Evolutionary conservation across 2,888 invertebrate species (phyloP).

Genomic region (Lasioglossum oenotherae): DNA sequence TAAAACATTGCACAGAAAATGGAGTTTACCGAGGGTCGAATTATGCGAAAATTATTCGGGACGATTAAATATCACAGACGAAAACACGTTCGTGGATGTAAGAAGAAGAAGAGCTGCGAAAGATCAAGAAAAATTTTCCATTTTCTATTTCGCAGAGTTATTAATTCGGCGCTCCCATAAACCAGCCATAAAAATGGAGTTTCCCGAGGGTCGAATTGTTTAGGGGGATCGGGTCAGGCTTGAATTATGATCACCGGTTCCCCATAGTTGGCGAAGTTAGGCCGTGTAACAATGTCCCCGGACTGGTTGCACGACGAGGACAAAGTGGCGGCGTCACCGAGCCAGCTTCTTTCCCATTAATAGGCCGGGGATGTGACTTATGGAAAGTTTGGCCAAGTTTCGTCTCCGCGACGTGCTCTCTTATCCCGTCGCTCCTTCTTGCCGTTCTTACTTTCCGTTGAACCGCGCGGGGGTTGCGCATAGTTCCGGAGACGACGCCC

Average conservation of each 20-base stretch:
- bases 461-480: background rate
- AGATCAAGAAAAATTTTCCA: background rate
- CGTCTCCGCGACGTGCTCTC: slow-evolving; percentile 42
- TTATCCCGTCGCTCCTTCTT: slow-evolving; percentile 14
- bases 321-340: slow-evolving; percentile 38
- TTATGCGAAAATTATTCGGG: too few relatives aligned
- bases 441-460: slow-evolving; percentile 21
- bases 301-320: slow-evolving; percentile 15
- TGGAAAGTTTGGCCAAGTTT: slow-evolving; percentile 62
- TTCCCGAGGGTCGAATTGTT: background rate
- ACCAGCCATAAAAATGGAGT: background rate
- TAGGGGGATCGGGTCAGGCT: background rate
- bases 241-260: background rate
- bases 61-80: too few relatives aligned
- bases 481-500: slow-evolving; percentile 55
- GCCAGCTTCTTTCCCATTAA: slow-evolving; percentile 53
- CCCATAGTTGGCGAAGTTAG: background rate
- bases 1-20: too few relatives aligned
- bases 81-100: too few relatives aligned
- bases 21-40: too few relatives aligned
- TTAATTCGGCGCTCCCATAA: background rate
- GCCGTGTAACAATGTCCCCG: slow-evolving; percentile 26
- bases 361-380: slow-evolving; percentile 59
- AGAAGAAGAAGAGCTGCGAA: background rate
- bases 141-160: background rate